These are phyloP conservation scores for Rhynchopsitta pachyrhyncha DNA, from an alignment of 2,113 vertebrate species.

Conservation along the genomic window DNA sequence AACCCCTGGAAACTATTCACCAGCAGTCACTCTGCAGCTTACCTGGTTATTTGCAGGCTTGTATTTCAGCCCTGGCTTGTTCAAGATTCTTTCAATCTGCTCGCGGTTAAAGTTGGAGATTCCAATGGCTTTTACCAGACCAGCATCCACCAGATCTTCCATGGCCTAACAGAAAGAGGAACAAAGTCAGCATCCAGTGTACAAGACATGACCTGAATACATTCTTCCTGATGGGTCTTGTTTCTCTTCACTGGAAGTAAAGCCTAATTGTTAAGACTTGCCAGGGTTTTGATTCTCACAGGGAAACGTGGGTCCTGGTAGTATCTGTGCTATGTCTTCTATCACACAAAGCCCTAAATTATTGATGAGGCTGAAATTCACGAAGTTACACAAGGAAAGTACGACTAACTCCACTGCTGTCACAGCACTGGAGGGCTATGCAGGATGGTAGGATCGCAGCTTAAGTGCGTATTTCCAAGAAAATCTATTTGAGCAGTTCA, in stretches of 20 bases:
- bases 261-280: not conserved
- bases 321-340: not conserved
- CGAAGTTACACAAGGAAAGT: not conserved
- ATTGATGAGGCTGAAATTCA: not conserved
- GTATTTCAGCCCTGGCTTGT: slow-evolving; percentile 88
- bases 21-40: not conserved
- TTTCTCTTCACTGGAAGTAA: not conserved
- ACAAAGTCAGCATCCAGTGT: not conserved
- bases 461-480: not conserved
- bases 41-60: slow-evolving; percentile 90
- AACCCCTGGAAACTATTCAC: not conserved
- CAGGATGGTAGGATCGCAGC: not conserved
- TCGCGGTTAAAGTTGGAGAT: slow-evolving; percentile 93
- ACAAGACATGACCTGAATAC: not conserved
- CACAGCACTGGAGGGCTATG: not conserved
- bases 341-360: not conserved
- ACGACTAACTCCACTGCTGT: not conserved
- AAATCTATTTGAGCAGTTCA: not conserved
- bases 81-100: slow-evolving; percentile 85
- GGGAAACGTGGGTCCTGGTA: not conserved
- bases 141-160: slow-evolving; percentile 89
- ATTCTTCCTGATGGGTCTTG: not conserved
- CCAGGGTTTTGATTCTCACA: not conserved
- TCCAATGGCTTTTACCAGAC: slow-evolving; percentile 88
- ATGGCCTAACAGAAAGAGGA: slow-evolving; percentile 78